Percentiles rank a stretch among this genome's conserved stretches.
phyloP scores from a whole-genome alignment of 2,797 vertebrate genomes.

The Sus cebifrons region DNA sequence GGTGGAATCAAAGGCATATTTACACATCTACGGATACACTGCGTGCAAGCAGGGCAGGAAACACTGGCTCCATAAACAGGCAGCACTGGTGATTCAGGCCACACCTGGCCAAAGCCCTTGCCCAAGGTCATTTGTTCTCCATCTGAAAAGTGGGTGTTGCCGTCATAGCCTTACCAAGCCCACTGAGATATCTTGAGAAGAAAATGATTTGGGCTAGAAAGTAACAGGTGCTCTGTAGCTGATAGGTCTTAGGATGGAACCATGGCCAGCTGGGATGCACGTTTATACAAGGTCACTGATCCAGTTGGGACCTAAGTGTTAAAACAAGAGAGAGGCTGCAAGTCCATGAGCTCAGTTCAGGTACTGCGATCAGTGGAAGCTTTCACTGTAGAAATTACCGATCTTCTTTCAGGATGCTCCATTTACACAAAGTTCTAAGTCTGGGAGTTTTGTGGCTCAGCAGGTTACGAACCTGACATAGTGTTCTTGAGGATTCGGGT shows the following conservation, averaged over 20 bases:
- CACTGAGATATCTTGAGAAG: background rate
- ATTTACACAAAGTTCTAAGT: slow-evolving; percentile 48
- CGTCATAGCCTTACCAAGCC: background rate
- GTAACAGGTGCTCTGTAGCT: background rate
- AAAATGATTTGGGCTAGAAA: slow-evolving; percentile 10
- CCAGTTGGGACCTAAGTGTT: background rate
- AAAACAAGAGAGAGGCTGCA: background rate
- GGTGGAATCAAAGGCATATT: background rate
- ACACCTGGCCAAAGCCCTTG: background rate
- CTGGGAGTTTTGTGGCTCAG: too few species aligned
- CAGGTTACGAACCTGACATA: too few species aligned
- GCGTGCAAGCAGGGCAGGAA: background rate
- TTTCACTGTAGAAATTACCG: slow-evolving; percentile 7
- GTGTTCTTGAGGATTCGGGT: too few species aligned
- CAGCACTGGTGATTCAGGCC: background rate
- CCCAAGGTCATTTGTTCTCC: background rate
- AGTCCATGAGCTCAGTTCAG: background rate
- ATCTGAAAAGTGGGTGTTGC: background rate
- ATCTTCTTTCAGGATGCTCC: background rate
- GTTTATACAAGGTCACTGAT: background rate
- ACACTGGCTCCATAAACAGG: background rate
- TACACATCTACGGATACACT: background rate
- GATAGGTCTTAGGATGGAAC: background rate
- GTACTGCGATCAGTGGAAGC: background rate
- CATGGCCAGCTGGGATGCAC: background rate